phyloP scores from a whole-genome alignment of 2,888 invertebrate species.

The Leuctra nigra region DNA sequence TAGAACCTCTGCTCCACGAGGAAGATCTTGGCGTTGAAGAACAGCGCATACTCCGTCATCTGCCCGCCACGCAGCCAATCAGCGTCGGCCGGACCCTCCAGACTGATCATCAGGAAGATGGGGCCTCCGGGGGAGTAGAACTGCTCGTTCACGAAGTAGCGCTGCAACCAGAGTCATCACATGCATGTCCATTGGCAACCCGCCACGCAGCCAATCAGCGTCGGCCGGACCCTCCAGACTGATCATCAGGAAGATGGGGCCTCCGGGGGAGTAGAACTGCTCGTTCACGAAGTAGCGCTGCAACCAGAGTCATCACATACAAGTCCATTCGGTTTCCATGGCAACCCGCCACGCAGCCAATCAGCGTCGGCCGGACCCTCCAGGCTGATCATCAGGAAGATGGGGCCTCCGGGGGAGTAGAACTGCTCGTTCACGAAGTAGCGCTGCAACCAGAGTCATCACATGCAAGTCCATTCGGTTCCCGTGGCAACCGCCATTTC shows the following conservation, averaged over 20 bases:
- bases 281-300: slow-evolving; percentile 36
- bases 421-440: slow-evolving; percentile 34
- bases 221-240: slow-evolving; percentile 70
- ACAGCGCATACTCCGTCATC: slow-evolving; percentile 52
- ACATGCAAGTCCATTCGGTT: too few relatives aligned
- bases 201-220: slow-evolving; percentile 48
- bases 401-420: slow-evolving; percentile 41
- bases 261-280: slow-evolving; percentile 33
- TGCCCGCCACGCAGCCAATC: slow-evolving; percentile 53
- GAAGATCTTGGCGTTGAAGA: slow-evolving; percentile 56
- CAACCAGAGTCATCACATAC: slow-evolving; percentile 3
- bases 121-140: slow-evolving; percentile 41
- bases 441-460: slow-evolving; percentile 31
- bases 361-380: slow-evolving; percentile 60
- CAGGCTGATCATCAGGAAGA: slow-evolving; percentile 64
- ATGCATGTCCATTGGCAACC: slow-evolving; percentile 56
- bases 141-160: slow-evolving; percentile 35
- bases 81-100: slow-evolving; percentile 61
- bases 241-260: slow-evolving; percentile 57
- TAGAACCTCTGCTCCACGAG: slow-evolving; percentile 79
- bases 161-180: slow-evolving; percentile 29
- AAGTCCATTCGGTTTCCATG: too few relatives aligned
- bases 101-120: slow-evolving; percentile 61
- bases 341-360: slow-evolving; percentile 53
- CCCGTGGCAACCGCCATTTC: slow-evolving; percentile 56